Conservation (phyloP, 2,113 vertebrate genomes). For the Pangasianodon gigas region DNA sequence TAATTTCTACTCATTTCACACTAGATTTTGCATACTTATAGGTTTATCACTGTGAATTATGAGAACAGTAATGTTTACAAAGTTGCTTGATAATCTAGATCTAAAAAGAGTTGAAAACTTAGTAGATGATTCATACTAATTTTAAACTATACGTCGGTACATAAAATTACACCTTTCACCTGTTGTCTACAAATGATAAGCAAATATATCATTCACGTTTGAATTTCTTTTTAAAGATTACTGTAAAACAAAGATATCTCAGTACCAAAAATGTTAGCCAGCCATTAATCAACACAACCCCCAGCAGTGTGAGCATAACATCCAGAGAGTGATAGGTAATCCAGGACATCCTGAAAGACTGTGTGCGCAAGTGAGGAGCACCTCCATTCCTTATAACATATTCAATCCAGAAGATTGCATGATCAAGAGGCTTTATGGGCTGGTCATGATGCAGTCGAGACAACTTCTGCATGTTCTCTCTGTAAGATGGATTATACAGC, state of each 20-base stretch:
- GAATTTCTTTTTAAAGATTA: conserved; percentile 55
- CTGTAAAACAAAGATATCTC: conserved; percentile 51
- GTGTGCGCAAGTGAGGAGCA: conserved; percentile 79
- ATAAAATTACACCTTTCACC: neutral
- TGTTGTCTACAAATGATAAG: neutral
- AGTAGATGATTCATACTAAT: neutral
- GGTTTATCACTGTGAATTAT: neutral
- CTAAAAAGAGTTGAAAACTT: neutral
- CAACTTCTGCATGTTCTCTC: conserved; percentile 83
- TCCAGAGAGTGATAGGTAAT: conserved; percentile 87
- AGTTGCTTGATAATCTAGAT: neutral
- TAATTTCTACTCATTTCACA: neutral
- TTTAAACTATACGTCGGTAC: neutral
- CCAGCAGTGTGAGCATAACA: conserved; percentile 68
- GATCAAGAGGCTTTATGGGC: conserved; percentile 83
- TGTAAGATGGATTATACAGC: conserved; percentile 73
- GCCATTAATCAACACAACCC: conserved; percentile 35
- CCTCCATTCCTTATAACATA: conserved; percentile 89
- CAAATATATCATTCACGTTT: conserved; percentile 58
- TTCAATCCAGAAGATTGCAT: conserved; percentile 88
- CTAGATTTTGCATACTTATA: neutral
- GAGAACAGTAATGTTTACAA: neutral
- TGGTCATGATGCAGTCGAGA: conserved; percentile 86
- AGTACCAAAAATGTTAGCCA: conserved; percentile 51
- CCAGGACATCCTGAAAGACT: conserved; percentile 84